Conservation (phyloP, 2,888 invertebrate genomes). For the Agrochola lychnidis region DNA sequence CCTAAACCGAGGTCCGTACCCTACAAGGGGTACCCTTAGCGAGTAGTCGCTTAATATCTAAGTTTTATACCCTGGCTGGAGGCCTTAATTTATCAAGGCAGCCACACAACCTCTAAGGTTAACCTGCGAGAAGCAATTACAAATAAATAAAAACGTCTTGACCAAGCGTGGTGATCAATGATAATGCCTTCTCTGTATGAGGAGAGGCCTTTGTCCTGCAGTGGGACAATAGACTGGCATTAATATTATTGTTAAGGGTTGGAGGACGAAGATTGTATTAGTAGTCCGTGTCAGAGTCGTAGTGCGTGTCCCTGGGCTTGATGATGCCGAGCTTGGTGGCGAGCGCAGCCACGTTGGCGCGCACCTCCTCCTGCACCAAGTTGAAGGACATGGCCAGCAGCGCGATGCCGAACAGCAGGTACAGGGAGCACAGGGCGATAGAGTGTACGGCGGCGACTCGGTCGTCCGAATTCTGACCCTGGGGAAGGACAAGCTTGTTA, state of each 20-base stretch:
- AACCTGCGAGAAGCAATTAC: too few relatives aligned
- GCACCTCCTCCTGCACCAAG: constrained; percentile 98
- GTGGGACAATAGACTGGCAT: background rate
- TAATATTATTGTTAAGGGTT: background rate
- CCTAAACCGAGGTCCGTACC: too few relatives aligned
- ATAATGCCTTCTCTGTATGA: too few relatives aligned
- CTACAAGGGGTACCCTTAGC: too few relatives aligned
- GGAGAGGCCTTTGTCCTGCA: background rate
- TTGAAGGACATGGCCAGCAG: constrained; percentile 99
- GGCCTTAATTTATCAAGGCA: too few relatives aligned
- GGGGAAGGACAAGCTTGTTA: constrained; percentile 3
- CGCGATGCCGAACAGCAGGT: constrained; percentile 98
- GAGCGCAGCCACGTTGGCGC: constrained; percentile 96
- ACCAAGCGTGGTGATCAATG: background rate
- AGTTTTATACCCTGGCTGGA: too few relatives aligned
- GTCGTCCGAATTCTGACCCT: constrained; percentile 77
- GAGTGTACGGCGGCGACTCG: constrained; percentile 86
- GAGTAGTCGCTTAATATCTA: too few relatives aligned
- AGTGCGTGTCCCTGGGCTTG: constrained; percentile 91
- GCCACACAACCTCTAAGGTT: too few relatives aligned
- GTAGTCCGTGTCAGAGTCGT: constrained; percentile 86
- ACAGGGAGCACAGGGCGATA: constrained; percentile 97
- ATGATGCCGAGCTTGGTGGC: constrained; percentile 97
- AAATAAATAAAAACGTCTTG: too few relatives aligned
- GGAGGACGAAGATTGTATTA: constrained; percentile 33